These are phyloP conservation scores for Pachypanchax playfairii DNA, from an alignment of 2,113 vertebrate genomes.

Conservation along the genomic window DNA sequence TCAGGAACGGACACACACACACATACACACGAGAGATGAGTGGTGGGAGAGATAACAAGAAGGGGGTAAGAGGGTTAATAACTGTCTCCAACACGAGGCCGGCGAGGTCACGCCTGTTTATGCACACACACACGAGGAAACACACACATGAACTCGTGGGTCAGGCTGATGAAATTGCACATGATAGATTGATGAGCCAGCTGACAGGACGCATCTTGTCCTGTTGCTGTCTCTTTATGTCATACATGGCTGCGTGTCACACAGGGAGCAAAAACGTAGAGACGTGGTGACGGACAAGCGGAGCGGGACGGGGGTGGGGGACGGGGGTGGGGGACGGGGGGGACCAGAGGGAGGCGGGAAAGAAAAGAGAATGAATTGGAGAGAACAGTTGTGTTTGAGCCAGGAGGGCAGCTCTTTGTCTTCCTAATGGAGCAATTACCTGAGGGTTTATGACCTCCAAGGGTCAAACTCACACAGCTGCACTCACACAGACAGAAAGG, in stretches of 20 bases:
- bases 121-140: background rate
- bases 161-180: constrained; percentile 51
- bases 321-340: constrained; percentile 3
- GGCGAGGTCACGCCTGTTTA: constrained; percentile 20
- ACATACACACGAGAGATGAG: constrained; percentile 27
- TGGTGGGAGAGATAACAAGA: constrained; percentile 64
- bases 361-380: constrained; percentile 13
- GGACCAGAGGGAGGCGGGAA: background rate
- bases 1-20: background rate
- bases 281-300: constrained; percentile 2
- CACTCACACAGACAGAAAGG: constrained; percentile 8
- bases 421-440: constrained; percentile 70
- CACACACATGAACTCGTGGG: constrained; percentile 20
- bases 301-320: background rate
- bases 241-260: constrained; percentile 20
- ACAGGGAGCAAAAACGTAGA: constrained; percentile 5
- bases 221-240: constrained; percentile 33
- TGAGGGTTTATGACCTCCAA: constrained; percentile 43
- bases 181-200: constrained; percentile 52
- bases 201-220: constrained; percentile 28
- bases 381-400: constrained; percentile 34
- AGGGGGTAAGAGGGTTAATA: constrained; percentile 72
- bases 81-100: constrained; percentile 49
- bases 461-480: constrained; percentile 37
- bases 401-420: constrained; percentile 59